These are phyloP conservation scores for Micoletzkya japonica DNA, from an alignment of 2,888 invertebrate species.

Conservation along the genomic window DNA sequence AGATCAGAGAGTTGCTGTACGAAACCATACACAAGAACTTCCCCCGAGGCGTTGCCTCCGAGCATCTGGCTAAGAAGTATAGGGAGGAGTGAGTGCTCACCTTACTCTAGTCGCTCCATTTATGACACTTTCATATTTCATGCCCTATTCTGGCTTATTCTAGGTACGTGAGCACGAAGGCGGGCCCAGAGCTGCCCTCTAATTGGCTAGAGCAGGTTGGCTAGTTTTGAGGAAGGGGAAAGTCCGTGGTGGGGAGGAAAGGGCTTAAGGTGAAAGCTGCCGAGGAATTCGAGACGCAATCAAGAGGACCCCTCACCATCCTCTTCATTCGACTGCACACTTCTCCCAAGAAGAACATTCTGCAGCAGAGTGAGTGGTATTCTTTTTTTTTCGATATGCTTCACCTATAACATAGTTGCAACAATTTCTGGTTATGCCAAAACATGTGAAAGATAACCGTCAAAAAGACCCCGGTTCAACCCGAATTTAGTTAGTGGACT, in stretches of 20 bases:
- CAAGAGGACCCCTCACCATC: slow-evolving; percentile 49
- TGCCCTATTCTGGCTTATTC: slow-evolving; percentile 18
- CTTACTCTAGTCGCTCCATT: not conserved
- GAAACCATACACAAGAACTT: slow-evolving; percentile 50
- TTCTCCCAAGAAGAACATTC: slow-evolving; percentile 38
- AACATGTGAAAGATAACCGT: too few species aligned
- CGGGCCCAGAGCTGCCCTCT: slow-evolving; percentile 43
- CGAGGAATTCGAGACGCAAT: slow-evolving; percentile 52
- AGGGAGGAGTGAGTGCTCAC: slow-evolving; percentile 42
- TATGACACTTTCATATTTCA: not conserved
- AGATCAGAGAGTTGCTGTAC: slow-evolving; percentile 51
- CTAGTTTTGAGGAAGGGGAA: not conserved
- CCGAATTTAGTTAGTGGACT: not conserved
- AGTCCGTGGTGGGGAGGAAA: not conserved
- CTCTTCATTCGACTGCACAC: slow-evolving; percentile 49
- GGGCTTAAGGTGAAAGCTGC: slow-evolving; percentile 41
- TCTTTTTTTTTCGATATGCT: too few species aligned
- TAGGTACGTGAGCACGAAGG: slow-evolving; percentile 45
- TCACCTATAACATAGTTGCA: too few species aligned
- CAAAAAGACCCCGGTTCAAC: not conserved
- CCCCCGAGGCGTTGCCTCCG: slow-evolving; percentile 47
- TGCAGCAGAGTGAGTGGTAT: too few species aligned
- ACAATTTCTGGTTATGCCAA: too few species aligned
- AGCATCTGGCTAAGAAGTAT: slow-evolving; percentile 49
- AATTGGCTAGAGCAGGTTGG: slow-evolving; percentile 50